Conservation (phyloP, 2,888 invertebrate genomes). For the Dasypogon diadema region DNA sequence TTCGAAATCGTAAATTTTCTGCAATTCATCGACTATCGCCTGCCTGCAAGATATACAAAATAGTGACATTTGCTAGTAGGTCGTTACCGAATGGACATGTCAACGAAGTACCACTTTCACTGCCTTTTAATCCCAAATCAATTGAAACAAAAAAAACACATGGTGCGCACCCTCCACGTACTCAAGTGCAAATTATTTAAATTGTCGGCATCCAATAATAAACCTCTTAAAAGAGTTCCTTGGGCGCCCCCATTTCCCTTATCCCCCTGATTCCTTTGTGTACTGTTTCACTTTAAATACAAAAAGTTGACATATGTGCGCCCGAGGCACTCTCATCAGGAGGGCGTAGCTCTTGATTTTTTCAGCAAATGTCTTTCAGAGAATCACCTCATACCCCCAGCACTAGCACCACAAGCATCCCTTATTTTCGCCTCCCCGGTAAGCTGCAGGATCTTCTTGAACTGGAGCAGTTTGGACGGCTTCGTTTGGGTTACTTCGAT, state of each 20-base stretch:
- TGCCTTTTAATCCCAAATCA: not conserved
- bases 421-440: not conserved
- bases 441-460: constrained; percentile 12
- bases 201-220: constrained; percentile 25
- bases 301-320: constrained; percentile 69
- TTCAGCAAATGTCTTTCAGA: constrained; percentile 48
- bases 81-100: no score
- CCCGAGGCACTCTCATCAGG: constrained; percentile 67
- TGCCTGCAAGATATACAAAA: no score
- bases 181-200: constrained; percentile 43
- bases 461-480: constrained; percentile 7
- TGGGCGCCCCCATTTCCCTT: not conserved
- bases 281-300: constrained; percentile 26
- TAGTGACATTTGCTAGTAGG: no score
- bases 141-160: constrained; percentile 17
- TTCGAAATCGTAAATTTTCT: no score
- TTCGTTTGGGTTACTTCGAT: constrained; percentile 6
- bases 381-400: constrained; percentile 7
- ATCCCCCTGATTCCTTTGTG: not conserved
- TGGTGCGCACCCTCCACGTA: constrained; percentile 34
- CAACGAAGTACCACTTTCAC: no score
- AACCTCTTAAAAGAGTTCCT: not conserved
- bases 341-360: constrained; percentile 59
- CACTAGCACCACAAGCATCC: constrained; percentile 2
- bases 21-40: no score